phyloP scores from a whole-genome alignment of 1,140 invertebrate genomes.

The Acromyrmex charruanus region DNA sequence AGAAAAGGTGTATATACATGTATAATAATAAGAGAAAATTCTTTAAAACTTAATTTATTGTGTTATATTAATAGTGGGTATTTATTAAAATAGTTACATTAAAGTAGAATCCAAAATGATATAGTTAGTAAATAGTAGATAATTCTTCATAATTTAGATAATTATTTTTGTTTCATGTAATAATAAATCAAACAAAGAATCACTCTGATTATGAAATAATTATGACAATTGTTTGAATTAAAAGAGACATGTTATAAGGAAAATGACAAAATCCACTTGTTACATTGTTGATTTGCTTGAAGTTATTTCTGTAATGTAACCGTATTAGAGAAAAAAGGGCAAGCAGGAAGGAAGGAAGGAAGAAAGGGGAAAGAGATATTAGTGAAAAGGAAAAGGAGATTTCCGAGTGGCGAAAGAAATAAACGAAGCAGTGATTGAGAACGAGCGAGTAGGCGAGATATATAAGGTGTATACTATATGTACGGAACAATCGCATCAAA shows the following conservation, averaged over 20 bases:
- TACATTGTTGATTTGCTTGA: conserved; percentile 69
- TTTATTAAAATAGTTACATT: background rate
- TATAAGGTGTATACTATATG: conserved; percentile 7
- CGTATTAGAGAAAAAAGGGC: background rate
- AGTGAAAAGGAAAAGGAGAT: conserved; percentile 62
- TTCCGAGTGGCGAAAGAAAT: conserved; percentile 68
- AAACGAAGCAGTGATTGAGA: conserved; percentile 68
- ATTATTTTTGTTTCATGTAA: background rate
- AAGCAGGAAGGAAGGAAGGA: conserved; percentile 32
- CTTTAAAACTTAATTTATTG: background rate
- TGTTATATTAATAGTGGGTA: background rate
- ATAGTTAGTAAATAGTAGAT: background rate
- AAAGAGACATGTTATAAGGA: background rate
- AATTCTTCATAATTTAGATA: background rate
- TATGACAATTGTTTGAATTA: background rate
- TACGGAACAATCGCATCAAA: background rate
- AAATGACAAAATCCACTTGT: conserved; percentile 82
- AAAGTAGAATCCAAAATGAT: background rate
- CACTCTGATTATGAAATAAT: background rate
- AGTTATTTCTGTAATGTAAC: conserved; percentile 38
- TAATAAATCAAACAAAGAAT: background rate
- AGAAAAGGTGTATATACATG: background rate
- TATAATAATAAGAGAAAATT: background rate
- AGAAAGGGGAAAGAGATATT: conserved; percentile 40
- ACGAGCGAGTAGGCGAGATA: conserved; percentile 21